phyloP scores from a whole-genome alignment of 2,797 vertebrate species.

The Coregonus suidteri region DNA sequence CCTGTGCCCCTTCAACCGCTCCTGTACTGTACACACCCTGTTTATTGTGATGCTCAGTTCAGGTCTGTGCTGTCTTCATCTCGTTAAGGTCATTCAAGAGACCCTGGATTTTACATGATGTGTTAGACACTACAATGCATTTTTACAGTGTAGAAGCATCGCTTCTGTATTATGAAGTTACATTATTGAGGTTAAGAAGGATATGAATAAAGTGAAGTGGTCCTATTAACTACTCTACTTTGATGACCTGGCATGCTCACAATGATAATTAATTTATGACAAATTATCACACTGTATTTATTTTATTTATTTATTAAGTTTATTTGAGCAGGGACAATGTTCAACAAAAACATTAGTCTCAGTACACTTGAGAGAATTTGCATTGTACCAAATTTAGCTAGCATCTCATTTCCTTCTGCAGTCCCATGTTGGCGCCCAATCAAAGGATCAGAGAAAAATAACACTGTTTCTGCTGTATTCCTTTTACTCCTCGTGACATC shows the following conservation, averaged over 20 bases:
- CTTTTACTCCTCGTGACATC: constrained; percentile 5
- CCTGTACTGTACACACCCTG: neutral
- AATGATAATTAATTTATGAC: neutral
- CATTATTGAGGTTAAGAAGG: neutral
- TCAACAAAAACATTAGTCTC: too few species aligned
- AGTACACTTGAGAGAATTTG: too few species aligned
- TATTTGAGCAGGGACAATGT: too few species aligned
- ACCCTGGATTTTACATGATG: neutral
- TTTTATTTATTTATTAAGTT: too few species aligned
- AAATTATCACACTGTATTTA: neutral
- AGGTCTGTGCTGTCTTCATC: neutral
- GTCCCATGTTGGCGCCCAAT: constrained; percentile 16
- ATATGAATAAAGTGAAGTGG: neutral
- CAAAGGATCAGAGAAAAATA: constrained; percentile 39
- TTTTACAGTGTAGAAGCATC: neutral
- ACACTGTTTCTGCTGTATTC: neutral
- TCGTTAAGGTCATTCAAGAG: neutral
- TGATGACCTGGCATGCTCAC: neutral
- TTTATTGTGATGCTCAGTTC: constrained; percentile 15
- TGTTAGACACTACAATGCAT: neutral
- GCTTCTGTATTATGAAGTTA: neutral
- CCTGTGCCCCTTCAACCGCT: constrained; percentile 3
- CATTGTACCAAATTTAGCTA: neutral
- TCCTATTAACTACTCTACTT: neutral
- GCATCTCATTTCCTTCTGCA: too few species aligned